phyloP scores from a whole-genome alignment of 2,888 invertebrate genomes.

The Anorthoa munda region DNA sequence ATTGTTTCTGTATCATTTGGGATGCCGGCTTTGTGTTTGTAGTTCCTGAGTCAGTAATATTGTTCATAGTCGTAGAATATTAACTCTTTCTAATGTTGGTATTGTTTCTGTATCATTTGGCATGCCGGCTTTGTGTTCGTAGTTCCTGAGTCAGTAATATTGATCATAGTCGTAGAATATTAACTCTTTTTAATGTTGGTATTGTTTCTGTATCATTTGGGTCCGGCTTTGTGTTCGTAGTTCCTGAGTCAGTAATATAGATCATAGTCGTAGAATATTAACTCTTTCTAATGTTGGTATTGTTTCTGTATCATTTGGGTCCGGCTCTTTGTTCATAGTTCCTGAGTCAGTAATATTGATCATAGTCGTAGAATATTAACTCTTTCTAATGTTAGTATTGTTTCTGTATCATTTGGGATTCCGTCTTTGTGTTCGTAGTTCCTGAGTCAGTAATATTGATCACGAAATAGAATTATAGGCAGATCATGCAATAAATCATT shows the following conservation, averaged over 20 bases:
- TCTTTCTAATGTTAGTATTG: slow-evolving; percentile 18
- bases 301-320: slow-evolving; percentile 17
- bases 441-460: background rate
- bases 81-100: slow-evolving; percentile 16
- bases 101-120: slow-evolving; percentile 21
- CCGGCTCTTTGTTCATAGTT: background rate
- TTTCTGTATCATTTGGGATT: slow-evolving; percentile 11
- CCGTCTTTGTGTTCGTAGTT: background rate
- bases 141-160: background rate
- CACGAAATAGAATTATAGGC: slow-evolving; percentile 1
- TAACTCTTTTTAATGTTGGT: slow-evolving; percentile 16
- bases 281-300: slow-evolving; percentile 19
- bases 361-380: no score
- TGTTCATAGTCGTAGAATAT: slow-evolving; percentile 8
- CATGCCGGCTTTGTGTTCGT: background rate
- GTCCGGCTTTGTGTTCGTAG: background rate
- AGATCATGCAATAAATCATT: slow-evolving; percentile 2
- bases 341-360: no score
- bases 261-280: slow-evolving; percentile 7
- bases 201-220: slow-evolving; percentile 21
- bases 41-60: background rate
- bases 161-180: slow-evolving; percentile 8
- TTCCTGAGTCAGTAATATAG: no score
- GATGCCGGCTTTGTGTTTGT: background rate
- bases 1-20: slow-evolving; percentile 21